These are phyloP conservation scores for Metalampra italica DNA, from an alignment of 2,888 invertebrate species.

Conservation along the genomic window DNA sequence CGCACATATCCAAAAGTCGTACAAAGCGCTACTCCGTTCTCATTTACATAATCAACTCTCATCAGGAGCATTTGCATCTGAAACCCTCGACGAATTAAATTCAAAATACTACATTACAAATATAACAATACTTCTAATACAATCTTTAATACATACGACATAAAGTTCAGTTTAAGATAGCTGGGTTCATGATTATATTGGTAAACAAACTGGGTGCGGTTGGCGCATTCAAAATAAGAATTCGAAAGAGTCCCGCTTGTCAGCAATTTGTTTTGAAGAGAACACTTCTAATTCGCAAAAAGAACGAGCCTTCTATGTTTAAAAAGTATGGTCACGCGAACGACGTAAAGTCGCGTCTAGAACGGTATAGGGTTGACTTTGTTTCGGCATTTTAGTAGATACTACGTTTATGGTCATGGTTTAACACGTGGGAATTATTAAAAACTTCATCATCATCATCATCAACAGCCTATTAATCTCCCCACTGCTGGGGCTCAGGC, in stretches of 20 bases:
- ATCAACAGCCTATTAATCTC: too few species aligned
- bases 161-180: conserved; percentile 17
- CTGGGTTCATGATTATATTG: conserved; percentile 9
- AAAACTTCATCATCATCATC: too few species aligned
- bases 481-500: too few species aligned
- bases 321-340: conserved; percentile 74
- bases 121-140: conserved; percentile 14
- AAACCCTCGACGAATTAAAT: conserved; percentile 60
- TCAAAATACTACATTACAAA: conserved; percentile 36
- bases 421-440: too few species aligned
- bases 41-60: conserved; percentile 71
- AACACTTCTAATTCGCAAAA: conserved; percentile 76
- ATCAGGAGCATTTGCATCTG: conserved; percentile 64
- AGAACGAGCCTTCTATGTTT: conserved; percentile 71
- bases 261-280: conserved; percentile 78
- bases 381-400: too few species aligned
- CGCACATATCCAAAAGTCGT: conserved; percentile 34
- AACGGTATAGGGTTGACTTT: not conserved
- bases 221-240: conserved; percentile 63
- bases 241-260: conserved; percentile 70
- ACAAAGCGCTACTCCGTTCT: conserved; percentile 40
- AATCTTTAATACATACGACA: conserved; percentile 12
- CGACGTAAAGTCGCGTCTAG: conserved; percentile 32
- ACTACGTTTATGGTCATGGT: too few species aligned
- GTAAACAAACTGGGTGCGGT: conserved; percentile 38